Evolutionary conservation across 2,888 invertebrate genomes (phyloP), one percentile per base, ranked within the genome.

Genomic region (Aspidiotus destructor): DNA sequence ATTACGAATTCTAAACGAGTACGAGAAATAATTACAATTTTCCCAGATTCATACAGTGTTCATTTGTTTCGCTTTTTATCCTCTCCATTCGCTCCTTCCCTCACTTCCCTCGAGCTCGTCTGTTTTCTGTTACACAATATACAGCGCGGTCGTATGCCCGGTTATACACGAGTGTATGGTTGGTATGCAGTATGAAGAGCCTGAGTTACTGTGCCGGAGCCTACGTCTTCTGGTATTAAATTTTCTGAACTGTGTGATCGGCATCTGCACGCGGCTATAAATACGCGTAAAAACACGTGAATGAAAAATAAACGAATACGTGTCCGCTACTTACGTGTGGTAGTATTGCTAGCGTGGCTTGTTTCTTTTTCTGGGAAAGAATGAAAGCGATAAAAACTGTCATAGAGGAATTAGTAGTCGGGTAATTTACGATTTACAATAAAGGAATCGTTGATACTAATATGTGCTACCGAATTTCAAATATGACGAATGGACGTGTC

Each of bases 31-130:
- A 48, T 48, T 48, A 48, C 48, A 48, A n/a, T 48, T 48, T 48
- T 48, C 48, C 48, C 48, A 48, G 48, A 48, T 48, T 48, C n/a
- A n/a, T 48, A 13, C n/a, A 48, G 48, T 48, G 48, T 48, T 48
- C 48, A 48, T 48, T 48, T 48, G 10, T 48, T 48, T 48, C 48
- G n/a, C 10, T 48, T 48, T 48, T n/a, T 48, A 48, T 48, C 10
- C n/a, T n/a, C 48, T 48, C n/a, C 6, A 48, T 3, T 48, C n/a
- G 10, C n/a, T 11, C 48, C 48, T 48, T 28, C 5, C 5, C 28
- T 28, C 28, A n/a, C 28, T 5, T 28, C 28, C 28, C 28, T 28
- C 28, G 28, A 28, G 28, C 28, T 28, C 28, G 28, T 28, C 28
- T 28, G 28, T 28, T 28, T 28, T 28, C 28, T 28, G 28, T 28